These are phyloP conservation scores for Clupea harengus DNA, from an alignment of 2,113 vertebrate species.

Conservation along the genomic window DNA sequence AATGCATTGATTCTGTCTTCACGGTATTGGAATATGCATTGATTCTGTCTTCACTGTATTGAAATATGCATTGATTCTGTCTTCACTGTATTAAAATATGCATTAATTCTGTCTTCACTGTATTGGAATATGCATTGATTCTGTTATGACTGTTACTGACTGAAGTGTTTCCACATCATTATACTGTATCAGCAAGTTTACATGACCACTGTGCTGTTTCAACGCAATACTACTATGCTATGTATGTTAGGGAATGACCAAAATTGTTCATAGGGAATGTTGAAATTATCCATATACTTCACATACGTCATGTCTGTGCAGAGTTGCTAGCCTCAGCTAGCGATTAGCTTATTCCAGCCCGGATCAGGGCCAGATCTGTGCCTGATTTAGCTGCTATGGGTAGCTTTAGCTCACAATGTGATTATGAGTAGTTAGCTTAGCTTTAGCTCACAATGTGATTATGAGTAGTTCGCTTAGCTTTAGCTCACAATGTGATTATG, in stretches of 20 bases:
- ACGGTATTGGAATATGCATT: no score
- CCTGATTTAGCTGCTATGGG: background rate
- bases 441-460: no score
- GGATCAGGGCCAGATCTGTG: background rate
- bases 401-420: background rate
- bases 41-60: no score
- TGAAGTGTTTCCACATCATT: background rate
- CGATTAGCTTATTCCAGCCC: background rate
- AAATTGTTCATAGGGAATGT: background rate
- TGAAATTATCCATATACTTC: background rate
- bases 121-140: background rate
- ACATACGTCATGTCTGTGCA: background rate
- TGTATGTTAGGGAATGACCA: background rate
- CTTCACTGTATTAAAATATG: no score
- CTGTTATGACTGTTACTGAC: background rate
- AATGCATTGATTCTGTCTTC: no score
- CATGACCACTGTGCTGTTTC: conserved; percentile 1
- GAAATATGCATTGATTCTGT: no score
- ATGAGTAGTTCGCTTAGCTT: no score
- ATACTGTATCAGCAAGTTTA: background rate
- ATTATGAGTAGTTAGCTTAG: no score
- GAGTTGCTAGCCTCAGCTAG: background rate
- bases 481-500: no score
- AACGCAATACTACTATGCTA: no score
- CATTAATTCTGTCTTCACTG: no score